Evolutionary conservation across 92 coral and sea anemone species (phyloP).

Genomic region (Umimayanthus chanpuru): DNA sequence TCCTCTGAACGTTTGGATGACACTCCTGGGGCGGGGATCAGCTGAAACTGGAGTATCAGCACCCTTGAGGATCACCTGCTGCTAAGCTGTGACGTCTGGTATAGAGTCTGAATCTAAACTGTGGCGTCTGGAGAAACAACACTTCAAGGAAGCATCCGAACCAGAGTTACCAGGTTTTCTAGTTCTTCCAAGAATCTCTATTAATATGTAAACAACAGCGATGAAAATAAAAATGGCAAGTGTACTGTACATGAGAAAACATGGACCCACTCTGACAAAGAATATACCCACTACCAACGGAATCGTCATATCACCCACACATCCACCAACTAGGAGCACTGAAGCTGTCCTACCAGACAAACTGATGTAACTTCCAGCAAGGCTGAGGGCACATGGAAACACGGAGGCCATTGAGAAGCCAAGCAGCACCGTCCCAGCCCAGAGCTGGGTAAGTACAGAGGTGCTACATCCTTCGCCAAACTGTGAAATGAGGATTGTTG

Average conservation of each 20-base stretch:
- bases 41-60: too few relatives aligned
- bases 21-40: too few relatives aligned
- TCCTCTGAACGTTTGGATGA: too few relatives aligned
- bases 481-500: too few relatives aligned
- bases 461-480: too few relatives aligned
- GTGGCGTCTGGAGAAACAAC: too few relatives aligned
- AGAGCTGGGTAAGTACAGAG: constrained; percentile 56
- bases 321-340: constrained; percentile 75
- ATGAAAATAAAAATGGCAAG: constrained; percentile 59
- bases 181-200: constrained; percentile 36
- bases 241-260: constrained; percentile 69
- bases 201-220: constrained; percentile 42
- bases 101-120: too few relatives aligned
- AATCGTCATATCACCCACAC: constrained; percentile 88
- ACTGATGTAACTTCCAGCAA: constrained; percentile 79
- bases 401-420: constrained; percentile 93
- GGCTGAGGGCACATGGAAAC: constrained; percentile 79
- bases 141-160: too few relatives aligned
- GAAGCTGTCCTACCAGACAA: constrained; percentile 91
- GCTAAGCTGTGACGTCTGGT: too few relatives aligned
- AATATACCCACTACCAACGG: constrained; percentile 85
- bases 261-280: constrained; percentile 71
- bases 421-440: constrained; percentile 85
- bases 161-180: too few relatives aligned
- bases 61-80: too few relatives aligned